phyloP scores from a whole-genome alignment of 2,113 vertebrate species.

The Muntiacus muntjak region DNA sequence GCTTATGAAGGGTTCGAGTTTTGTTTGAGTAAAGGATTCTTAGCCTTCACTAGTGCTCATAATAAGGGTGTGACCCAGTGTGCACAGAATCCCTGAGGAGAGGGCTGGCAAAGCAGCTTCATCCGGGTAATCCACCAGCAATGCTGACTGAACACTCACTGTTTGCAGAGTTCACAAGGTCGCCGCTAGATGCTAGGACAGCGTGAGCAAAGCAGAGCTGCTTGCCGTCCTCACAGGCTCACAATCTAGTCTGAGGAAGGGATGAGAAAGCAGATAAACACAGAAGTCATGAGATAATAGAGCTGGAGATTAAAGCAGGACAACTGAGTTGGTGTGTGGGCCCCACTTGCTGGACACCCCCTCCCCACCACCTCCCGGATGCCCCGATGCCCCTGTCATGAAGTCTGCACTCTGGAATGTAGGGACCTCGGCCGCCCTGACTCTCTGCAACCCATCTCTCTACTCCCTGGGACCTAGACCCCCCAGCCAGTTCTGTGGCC shows the following conservation, averaged over 20 bases:
- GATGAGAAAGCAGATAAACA: neutral
- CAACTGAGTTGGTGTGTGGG: neutral
- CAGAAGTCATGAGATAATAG: neutral
- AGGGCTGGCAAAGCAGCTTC: neutral
- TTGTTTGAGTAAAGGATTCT: neutral
- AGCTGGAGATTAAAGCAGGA: neutral
- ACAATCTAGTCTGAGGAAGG: neutral
- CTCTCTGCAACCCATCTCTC: neutral
- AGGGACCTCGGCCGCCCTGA: neutral
- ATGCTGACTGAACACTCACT: neutral
- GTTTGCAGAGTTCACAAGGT: neutral
- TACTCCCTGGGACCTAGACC: neutral
- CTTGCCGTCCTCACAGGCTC: neutral
- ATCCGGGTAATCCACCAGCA: neutral
- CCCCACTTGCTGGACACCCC: neutral
- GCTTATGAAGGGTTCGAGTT: neutral
- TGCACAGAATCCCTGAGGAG: neutral
- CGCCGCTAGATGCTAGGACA: neutral
- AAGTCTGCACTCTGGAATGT: neutral
- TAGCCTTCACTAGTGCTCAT: neutral
- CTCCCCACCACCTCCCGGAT: rapidly evolving
- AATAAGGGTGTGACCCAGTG: neutral
- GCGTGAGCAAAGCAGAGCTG: neutral
- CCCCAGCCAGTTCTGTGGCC: neutral
- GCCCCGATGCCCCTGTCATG: neutral